phyloP scores from a whole-genome alignment of 2,113 vertebrate species.

The Lontra canadensis region DNA sequence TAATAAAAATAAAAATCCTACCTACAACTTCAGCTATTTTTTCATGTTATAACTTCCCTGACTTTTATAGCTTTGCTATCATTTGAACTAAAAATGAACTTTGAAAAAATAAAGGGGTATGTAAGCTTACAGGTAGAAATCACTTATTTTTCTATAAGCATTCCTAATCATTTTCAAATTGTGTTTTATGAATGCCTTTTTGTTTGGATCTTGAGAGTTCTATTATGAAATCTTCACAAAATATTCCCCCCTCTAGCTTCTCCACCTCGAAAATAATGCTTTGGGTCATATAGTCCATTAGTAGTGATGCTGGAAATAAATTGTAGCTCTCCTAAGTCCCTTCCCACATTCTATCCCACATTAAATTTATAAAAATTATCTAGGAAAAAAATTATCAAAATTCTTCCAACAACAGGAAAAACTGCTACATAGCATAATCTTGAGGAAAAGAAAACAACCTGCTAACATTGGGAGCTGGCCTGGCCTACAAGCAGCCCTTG shows the following conservation, averaged over 20 bases:
- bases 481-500: neutral
- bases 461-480: neutral
- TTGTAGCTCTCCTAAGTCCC: neutral
- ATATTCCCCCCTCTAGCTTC: neutral
- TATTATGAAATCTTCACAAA: neutral
- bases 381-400: neutral
- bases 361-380: neutral
- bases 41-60: neutral
- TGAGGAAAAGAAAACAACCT: neutral
- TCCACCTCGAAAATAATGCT: neutral
- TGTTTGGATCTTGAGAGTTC: neutral
- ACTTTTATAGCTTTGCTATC: neutral
- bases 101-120: neutral
- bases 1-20: neutral
- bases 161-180: neutral
- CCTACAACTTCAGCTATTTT: neutral
- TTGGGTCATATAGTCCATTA: neutral
- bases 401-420: neutral
- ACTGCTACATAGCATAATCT: neutral
- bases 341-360: neutral
- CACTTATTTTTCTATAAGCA: neutral
- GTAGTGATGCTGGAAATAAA: neutral
- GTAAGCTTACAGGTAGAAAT: neutral
- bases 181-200: neutral
- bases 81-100: neutral